Evolutionary conservation across 2,888 invertebrate genomes (phyloP).

Genomic region (Willowsia nigromaculata): DNA sequence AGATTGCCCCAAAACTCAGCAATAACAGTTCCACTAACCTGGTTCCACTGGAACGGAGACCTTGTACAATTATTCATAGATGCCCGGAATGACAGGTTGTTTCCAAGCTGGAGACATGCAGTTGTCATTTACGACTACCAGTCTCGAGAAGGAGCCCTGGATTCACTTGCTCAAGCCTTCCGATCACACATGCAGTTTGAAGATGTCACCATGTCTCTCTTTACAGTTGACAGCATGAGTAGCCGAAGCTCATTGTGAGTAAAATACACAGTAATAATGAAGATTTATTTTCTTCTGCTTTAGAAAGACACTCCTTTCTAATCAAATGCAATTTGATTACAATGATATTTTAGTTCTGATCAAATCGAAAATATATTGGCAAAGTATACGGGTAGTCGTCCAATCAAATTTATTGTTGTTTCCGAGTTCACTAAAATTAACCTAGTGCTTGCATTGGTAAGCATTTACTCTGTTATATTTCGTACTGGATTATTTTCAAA

Average conservation of each 20-base stretch:
- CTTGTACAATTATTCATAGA: constrained; percentile 89
- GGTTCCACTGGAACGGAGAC: constrained; percentile 84
- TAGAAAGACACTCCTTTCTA: no score
- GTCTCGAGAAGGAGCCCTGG: constrained; percentile 81
- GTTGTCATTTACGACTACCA: constrained; percentile 87
- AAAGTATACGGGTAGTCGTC: constrained; percentile 48
- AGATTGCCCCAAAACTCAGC: constrained; percentile 86
- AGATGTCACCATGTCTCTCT: constrained; percentile 71
- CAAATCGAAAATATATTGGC: constrained; percentile 74
- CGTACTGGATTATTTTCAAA: not conserved
- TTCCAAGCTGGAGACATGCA: constrained; percentile 84
- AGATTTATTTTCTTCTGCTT: no score
- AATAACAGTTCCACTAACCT: constrained; percentile 85
- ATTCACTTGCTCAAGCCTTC: constrained; percentile 66
- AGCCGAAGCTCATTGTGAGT: constrained; percentile 69
- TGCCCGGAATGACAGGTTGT: constrained; percentile 84
- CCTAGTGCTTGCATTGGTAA: constrained; percentile 73
- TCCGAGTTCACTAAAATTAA: constrained; percentile 73
- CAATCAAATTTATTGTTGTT: constrained; percentile 74
- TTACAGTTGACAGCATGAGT: constrained; percentile 75
- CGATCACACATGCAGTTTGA: constrained; percentile 34
- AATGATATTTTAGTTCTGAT: constrained; percentile 68
- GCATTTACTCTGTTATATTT: no score
- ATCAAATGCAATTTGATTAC: no score
- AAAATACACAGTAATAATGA: not conserved